phyloP scores from a whole-genome alignment of 2,888 invertebrate genomes.

The Girardia tigrina region DNA sequence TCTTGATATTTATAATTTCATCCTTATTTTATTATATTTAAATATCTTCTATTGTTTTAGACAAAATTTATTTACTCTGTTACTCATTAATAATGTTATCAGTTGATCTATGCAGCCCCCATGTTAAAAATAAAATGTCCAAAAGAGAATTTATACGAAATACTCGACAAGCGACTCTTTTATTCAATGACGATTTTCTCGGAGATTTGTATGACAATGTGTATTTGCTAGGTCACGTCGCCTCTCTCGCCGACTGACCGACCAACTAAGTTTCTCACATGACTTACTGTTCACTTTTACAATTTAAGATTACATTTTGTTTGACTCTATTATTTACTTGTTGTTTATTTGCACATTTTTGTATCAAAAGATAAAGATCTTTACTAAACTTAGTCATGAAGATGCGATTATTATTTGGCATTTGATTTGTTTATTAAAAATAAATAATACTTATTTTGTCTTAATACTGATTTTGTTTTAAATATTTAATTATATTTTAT shows the following conservation, averaged over 20 bases:
- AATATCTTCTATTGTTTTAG: neutral
- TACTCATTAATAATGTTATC: conserved; percentile 53
- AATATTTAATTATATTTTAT: too few relatives aligned
- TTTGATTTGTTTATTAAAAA: neutral
- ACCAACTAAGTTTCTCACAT: neutral
- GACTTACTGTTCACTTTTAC: too few relatives aligned
- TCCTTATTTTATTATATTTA: too few relatives aligned
- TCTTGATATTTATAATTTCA: too few relatives aligned
- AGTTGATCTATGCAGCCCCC: conserved; percentile 52
- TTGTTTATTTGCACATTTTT: neutral
- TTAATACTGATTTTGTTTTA: neutral
- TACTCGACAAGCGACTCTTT: conserved; percentile 49
- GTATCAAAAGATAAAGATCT: neutral
- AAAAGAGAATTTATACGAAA: conserved; percentile 54
- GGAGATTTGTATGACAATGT: conserved; percentile 54
- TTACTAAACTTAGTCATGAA: neutral
- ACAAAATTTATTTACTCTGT: conserved; percentile 45
- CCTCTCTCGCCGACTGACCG: conserved; percentile 39
- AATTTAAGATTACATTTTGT: neutral
- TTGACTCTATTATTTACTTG: neutral
- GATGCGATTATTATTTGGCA: conserved; percentile 10
- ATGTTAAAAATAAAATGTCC: conserved; percentile 54
- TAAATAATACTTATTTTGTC: neutral
- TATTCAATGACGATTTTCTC: conserved; percentile 50
- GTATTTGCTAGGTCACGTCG: conserved; percentile 52